These are phyloP conservation scores for Capra hircus DNA, from an alignment of 2,113 vertebrate species.

Conservation along the genomic window DNA sequence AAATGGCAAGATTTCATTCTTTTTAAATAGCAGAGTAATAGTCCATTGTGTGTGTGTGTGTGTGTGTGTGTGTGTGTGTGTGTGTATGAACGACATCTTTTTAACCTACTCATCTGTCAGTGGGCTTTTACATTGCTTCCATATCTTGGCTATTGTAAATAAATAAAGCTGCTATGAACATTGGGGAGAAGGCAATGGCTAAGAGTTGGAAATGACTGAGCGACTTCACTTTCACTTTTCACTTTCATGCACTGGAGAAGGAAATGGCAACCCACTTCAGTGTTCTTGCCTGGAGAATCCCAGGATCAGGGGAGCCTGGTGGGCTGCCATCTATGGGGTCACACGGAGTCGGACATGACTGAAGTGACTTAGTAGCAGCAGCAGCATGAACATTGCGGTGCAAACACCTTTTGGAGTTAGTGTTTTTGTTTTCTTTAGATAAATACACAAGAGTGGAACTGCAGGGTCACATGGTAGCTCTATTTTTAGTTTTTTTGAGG, in stretches of 20 bases:
- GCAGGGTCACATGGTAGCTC: background rate
- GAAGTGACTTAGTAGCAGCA: too few species aligned
- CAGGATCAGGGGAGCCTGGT: too few species aligned
- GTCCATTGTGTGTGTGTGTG: background rate
- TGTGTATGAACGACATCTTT: background rate
- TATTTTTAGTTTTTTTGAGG: background rate
- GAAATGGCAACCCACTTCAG: too few species aligned
- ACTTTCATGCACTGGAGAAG: too few species aligned
- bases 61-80: background rate
- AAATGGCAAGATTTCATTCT: background rate
- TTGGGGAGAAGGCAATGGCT: background rate
- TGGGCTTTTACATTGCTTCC: background rate
- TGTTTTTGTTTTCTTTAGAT: background rate
- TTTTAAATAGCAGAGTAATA: background rate
- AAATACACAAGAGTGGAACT: background rate
- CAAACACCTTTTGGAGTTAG: background rate
- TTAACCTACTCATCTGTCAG: background rate
- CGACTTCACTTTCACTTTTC: too few species aligned
- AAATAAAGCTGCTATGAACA: background rate
- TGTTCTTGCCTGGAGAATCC: too few species aligned
- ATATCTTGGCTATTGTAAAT: background rate
- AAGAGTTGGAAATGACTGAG: too few species aligned
- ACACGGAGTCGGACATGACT: too few species aligned
- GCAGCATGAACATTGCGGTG: background rate
- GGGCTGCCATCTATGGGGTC: too few species aligned